Percentiles rank a stretch among this genome's conserved stretches.
Evolutionary conservation across 1,140 invertebrate genomes (phyloP).

Genomic region (Cydia splendana): DNA sequence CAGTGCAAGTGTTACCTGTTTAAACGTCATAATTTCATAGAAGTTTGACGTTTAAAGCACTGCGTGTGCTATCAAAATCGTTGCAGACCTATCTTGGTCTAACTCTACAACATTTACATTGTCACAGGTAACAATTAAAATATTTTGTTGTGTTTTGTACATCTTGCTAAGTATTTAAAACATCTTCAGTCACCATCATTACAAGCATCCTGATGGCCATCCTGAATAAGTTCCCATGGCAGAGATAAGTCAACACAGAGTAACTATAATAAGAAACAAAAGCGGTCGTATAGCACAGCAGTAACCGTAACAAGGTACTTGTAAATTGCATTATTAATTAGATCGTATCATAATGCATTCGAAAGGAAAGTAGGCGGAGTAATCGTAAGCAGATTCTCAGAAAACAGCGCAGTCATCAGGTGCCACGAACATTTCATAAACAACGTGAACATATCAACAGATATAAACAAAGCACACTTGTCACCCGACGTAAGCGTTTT

Average conservation of each 20-base stretch:
- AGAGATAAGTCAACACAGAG: not conserved
- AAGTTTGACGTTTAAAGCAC: no score
- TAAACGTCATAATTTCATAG: no score
- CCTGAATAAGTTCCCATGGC: not conserved
- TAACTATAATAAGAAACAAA: not conserved
- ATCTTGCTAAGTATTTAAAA: not conserved
- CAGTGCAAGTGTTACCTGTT: no score
- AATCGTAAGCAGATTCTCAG: constrained; percentile 30
- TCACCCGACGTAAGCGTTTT: constrained; percentile 72
- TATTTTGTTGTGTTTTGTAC: no score
- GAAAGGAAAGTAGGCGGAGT: not conserved
- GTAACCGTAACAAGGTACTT: not conserved
- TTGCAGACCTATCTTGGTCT: no score
- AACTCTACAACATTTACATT: no score
- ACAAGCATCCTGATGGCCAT: not conserved
- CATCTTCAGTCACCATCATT: no score
- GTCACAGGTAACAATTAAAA: no score
- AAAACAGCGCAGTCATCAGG: constrained; percentile 63
- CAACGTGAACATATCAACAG: constrained; percentile 70
- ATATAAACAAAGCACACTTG: constrained; percentile 76
- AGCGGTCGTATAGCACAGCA: constrained; percentile 1
- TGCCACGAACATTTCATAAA: constrained; percentile 62
- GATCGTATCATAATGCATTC: not conserved
- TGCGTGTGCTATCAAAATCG: no score
- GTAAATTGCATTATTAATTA: constrained; percentile 21